Conservation (phyloP, 2,797 vertebrate genomes). For the Liparis tanakae region DNA sequence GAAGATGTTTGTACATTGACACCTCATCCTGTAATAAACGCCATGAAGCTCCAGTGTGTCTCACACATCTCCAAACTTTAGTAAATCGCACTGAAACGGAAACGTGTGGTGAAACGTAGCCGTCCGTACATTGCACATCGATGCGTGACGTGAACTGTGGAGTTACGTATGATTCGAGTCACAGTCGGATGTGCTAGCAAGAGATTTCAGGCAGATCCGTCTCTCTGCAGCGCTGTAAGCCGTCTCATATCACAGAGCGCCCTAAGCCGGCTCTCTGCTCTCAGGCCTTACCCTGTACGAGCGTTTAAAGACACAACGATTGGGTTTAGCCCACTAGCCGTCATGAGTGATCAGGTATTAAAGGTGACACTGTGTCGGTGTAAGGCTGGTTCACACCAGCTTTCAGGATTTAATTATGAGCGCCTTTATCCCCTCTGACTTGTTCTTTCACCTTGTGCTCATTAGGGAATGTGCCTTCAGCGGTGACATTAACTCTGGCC, state of each 20-base stretch:
- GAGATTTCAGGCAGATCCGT: conserved; percentile 65
- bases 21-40: not conserved
- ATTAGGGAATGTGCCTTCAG: conserved; percentile 1
- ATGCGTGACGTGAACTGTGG: conserved; percentile 10
- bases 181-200: conserved; percentile 56
- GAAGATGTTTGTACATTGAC: not conserved
- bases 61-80: not conserved
- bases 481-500: conserved; percentile 7
- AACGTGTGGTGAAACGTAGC: not conserved
- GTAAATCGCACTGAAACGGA: not conserved
- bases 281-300: conserved; percentile 40
- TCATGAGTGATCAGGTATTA: conserved; percentile 1
- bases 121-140: not conserved
- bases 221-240: conserved; percentile 43
- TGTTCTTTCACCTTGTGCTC: conserved; percentile 15
- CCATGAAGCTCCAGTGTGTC: not conserved
- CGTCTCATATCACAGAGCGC: conserved; percentile 31
- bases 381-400: conserved; percentile 13
- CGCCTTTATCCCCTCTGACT: conserved; percentile 10
- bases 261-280: conserved; percentile 42
- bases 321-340: not conserved
- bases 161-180: conserved; percentile 29
- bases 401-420: conserved; percentile 1
- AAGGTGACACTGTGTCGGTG: conserved; percentile 2
- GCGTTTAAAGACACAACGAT: conserved; percentile 39